Base-by-base conservation (phyloP, 1,140 invertebrate species). In the Drosophila tsacasi region DNA sequence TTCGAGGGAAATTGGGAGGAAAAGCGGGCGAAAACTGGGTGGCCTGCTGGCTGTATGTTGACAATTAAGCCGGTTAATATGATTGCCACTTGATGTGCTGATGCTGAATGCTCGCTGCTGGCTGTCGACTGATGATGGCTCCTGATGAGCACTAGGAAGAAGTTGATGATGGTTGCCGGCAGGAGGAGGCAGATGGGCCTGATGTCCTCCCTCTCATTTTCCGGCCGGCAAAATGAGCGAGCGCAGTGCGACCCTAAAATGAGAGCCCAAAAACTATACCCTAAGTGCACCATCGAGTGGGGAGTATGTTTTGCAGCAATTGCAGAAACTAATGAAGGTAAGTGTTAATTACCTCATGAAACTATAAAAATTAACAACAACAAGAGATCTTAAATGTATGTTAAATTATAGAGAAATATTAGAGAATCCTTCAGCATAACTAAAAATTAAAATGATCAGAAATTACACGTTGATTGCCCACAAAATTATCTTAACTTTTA, bases 31-130 rank as follows among this genome's bases (percentile, higher is more conserved):
- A 15, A 5, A 9, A 13, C 15, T 27, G 46, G 37, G 15, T 23
- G 32, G 39, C 49, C 52, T 87, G 67, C 50, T 67, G 62, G 76
- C 68, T 78, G 81, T 89, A 75, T 84, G 84, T 83, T 90, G 84
- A 87, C 84, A 87, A 87, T 87, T 87, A 87, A 77, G 77, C 84
- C 73, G 79, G 84, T 87, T 87, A 87, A 87, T 87, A 87, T 87
- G 84, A 87, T 87, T 87, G 85, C 84, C 84, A 87, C 84, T 87
- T 87, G 84, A 84, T 87, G 84, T 90, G 66, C 84, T 71, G 85
- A 78, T 83, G 77, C 72, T 73, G 73, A 66, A 77, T 77, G 72
- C 57, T 66, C 72, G 73, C 55, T 74, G 71, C 55, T 61, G 66
- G 37, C 71, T 74, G 67, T 71, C 46, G 23, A 37, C 71, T 74